A percentile compares a stretch with the other conserved stretches of the same genome.
Conservation (phyloP, 1,140 invertebrate genomes). For the Drosophila sproati region DNA sequence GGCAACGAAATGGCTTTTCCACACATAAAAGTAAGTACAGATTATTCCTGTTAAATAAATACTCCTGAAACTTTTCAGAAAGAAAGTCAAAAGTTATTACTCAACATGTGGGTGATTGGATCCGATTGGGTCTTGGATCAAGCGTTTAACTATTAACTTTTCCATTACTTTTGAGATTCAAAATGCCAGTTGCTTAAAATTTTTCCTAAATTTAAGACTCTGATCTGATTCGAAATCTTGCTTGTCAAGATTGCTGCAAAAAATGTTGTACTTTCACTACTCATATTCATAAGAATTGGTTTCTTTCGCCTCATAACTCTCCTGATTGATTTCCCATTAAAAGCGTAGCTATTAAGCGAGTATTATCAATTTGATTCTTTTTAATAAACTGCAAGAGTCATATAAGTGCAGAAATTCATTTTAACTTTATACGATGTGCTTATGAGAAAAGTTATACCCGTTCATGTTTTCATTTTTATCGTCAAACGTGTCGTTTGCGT, state of each 20-base stretch:
- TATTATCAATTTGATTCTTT: neutral
- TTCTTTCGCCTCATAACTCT: too few relatives aligned
- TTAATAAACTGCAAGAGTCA: neutral
- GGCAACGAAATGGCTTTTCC: conserved; percentile 79
- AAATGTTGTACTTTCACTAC: too few relatives aligned
- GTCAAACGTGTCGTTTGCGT: conserved; percentile 49
- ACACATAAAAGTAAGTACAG: conserved; percentile 65
- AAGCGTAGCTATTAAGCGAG: neutral
- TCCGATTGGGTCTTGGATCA: conserved; percentile 1
- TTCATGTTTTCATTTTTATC: conserved; percentile 15
- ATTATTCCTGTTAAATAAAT: neutral
- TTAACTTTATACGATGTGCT: conserved; percentile 37
- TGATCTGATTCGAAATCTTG: too few relatives aligned
- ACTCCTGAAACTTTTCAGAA: neutral
- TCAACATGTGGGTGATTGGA: neutral
- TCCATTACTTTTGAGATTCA: too few relatives aligned
- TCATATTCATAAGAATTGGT: too few relatives aligned
- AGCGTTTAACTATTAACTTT: neutral
- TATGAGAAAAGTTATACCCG: conserved; percentile 3
- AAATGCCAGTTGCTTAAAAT: neutral
- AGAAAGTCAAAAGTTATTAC: conserved; percentile 5
- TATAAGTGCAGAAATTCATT: conserved; percentile 17
- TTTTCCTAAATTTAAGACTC: neutral
- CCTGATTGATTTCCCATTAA: neutral
- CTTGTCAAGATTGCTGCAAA: too few relatives aligned